Percentiles rank a stretch among this genome's conserved stretches.
These are phyloP conservation scores for Sminthurides bifidus DNA, from an alignment of 1,140 invertebrate genomes.

Conservation along the genomic window DNA sequence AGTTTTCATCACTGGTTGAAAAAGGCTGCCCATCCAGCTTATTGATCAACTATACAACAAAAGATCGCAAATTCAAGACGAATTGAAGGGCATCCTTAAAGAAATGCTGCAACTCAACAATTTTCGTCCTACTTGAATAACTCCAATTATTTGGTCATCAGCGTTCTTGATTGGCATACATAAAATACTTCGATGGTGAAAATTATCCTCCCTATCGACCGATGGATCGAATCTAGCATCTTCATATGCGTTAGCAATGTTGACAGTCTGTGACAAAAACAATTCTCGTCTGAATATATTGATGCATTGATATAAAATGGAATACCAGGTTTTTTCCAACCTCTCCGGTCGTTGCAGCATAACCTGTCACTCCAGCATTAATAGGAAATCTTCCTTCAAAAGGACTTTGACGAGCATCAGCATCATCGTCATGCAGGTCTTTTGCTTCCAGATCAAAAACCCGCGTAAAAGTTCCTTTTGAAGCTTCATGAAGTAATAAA, in stretches of 20 bases:
- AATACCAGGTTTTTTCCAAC: conserved; percentile 38
- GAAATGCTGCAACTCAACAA: not conserved
- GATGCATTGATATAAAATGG: conserved; percentile 4
- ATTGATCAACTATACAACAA: conserved; percentile 60
- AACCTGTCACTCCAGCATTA: conserved; percentile 88
- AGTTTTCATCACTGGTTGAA: conserved; percentile 84
- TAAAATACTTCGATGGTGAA: conserved; percentile 70
- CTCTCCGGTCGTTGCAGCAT: conserved; percentile 91
- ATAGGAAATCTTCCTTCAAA: conserved; percentile 90
- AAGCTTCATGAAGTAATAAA: conserved; percentile 72
- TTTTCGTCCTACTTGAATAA: conserved; percentile 69
- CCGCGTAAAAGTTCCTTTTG: conserved; percentile 75
- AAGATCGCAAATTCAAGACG: no score
- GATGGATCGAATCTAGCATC: conserved; percentile 81
- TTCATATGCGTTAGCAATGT: conserved; percentile 78
- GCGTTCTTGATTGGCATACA: conserved; percentile 91
- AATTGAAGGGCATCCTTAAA: no score
- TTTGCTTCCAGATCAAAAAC: conserved; percentile 83
- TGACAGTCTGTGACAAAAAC: conserved; percentile 55
- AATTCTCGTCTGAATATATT: not conserved
- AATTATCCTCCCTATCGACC: conserved; percentile 62
- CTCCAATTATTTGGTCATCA: conserved; percentile 75
- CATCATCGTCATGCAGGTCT: conserved; percentile 59
- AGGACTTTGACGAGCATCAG: conserved; percentile 60
- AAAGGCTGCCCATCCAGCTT: conserved; percentile 80